These are phyloP conservation scores for Lytechinus variegatus DNA, from an alignment of 35 echinoderm and acorn worm genomes.

Conservation along the genomic window DNA sequence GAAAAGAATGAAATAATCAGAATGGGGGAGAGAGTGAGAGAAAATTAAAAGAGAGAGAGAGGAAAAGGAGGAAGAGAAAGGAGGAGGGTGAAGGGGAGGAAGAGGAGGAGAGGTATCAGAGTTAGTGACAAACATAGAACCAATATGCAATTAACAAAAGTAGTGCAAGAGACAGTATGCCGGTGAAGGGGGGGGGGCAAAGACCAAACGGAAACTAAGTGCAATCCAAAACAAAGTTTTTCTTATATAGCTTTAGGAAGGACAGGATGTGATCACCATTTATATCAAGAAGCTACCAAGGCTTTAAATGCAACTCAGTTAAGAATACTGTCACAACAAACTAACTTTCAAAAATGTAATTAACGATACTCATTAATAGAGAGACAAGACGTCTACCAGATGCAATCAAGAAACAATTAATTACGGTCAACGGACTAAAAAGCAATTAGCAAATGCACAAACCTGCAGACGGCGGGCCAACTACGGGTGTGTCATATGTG, in stretches of 20 bases:
- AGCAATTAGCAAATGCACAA: constrained; percentile 26
- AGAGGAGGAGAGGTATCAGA: no score
- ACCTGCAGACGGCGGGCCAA: constrained; percentile 34
- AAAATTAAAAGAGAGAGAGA: no score
- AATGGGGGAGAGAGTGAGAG: no score
- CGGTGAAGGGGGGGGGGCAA: background rate
- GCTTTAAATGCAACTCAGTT: background rate
- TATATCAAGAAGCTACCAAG: background rate
- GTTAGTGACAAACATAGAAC: no score
- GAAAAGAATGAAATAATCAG: no score
- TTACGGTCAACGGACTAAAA: background rate
- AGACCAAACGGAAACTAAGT: background rate
- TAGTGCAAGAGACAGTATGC: background rate
- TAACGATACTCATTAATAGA: background rate
- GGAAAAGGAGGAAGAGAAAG: no score
- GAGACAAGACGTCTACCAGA: background rate
- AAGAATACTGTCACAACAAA: background rate
- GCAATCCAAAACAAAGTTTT: background rate
- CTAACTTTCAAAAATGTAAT: background rate
- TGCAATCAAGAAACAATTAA: background rate
- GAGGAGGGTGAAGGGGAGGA: no score
- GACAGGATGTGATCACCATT: no score
- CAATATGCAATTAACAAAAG: no score
- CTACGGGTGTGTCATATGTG: constrained; percentile 42
- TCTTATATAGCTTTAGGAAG: no score